Evolutionary conservation across 2,888 invertebrate genomes (phyloP), one percentile per base, ranked within the genome.

Genomic region (Marasmarcha lunaedactyla): DNA sequence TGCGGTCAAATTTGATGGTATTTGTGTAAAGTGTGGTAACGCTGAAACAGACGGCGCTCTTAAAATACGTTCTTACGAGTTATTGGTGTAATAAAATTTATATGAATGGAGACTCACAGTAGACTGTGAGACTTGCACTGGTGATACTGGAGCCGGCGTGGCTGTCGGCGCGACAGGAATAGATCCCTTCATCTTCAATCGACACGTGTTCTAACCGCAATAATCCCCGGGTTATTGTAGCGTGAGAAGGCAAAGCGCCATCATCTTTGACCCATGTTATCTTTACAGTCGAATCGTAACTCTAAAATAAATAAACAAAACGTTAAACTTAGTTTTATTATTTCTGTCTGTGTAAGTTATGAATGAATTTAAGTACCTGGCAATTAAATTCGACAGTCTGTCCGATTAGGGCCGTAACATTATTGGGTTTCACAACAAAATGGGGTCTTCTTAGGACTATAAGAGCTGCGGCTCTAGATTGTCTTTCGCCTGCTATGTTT

Each of bases 101-200:
- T 58, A 53, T 54, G 58, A 63, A 69, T 61, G 59, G 57, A 54
- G 54, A 89, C 94, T 91, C 86, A 97, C 97, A 94, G 72, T 95
- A 92, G 46, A 97, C 95, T 46, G 91, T 93, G 49, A 97, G 88
- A 43, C 92, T 89, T 26, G 96, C 96, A 63, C 92, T 91, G 35
- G 95, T 92, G 51, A 92, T 89, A 51, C 94, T 91, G 44, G 90
- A 89, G 14, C 97, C 97, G 42, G 95, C 94, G 49, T 91, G 88
- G 76, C 97, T 97, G 63, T 93, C 93, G 15, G 95, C 96, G 54
- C 94, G 90, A 77, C 96, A 96, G 54, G 95, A 91, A 78, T 96
- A 97, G 56, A 92, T 85, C 40, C 96, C 97, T 62, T 94, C 94
- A 69, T 97, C 97, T 47, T 86, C 87, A 12, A 92, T 88, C 51